Base-by-base conservation (phyloP, 2,888 invertebrate genomes). In the Xylota segnis region DNA sequence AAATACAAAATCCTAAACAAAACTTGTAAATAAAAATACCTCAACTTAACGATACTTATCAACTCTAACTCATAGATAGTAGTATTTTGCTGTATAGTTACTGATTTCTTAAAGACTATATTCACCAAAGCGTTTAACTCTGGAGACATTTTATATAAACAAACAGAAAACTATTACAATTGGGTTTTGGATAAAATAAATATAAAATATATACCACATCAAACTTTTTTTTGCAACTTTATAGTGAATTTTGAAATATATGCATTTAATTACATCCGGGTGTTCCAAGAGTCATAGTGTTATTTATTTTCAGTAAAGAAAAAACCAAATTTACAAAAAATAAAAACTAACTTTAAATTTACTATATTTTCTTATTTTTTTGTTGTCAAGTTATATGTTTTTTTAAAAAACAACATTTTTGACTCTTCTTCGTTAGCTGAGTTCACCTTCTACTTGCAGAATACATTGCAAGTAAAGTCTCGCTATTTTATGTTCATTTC, bases 181-280 rank as follows among this genome's bases (percentile, higher is more conserved):
- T 45, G 63, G 43, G 43, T 63, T 37, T 61, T 40, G 18, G 10
- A 40, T 50, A 12, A 9, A 34, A 18, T 23, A 9, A 9, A 4
- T 29, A 2, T 27, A 40, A 18, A 37, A 59, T n/a, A 45, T 16
- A 47, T 23, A 37, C 58, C 5, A 58, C 50, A 52, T 12, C 52
- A 43, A n/a, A 43, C 9, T 37, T 23, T 68, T 45, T 23, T 56
- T 43, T 58, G 56, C 45, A 56, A 45, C 9, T 70, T 54, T 70
- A 56, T 70, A 70, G 70, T 32, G 45, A 45, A 56, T 45, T 70
- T 70, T 29, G 12, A 3, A 14, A 54, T 14, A 27, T 68, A 54
- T 66, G 34, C 66, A 18, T 27, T 37, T 9, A 47, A 14, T 43
- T 14, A 6, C 14, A 14, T 43, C 14, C 18, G 5, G 18, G 40